Base-by-base conservation (phyloP, 2,888 invertebrate genomes). In the Drosophila putrida region DNA sequence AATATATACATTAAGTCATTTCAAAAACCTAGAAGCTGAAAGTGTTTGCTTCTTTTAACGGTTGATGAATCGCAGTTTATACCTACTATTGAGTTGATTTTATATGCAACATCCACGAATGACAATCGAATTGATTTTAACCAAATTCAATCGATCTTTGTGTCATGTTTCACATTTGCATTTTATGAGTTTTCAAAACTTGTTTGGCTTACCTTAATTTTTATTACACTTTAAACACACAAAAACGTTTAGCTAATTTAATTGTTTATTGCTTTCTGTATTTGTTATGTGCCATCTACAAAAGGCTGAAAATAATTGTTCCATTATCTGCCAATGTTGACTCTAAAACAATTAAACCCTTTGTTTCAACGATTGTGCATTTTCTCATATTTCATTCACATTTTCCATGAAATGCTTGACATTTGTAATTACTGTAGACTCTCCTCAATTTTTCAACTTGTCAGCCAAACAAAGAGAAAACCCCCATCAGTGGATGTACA, bases 221-320 rank as follows among this genome's bases (percentile, higher is more conserved):
- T 75, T 80, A 82, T 85, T 71, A 67, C 57, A 53, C 60, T 65
- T 72, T 67, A 67, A 51, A 55, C 3, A 50, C 36, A 69, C 51
- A 41, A 36, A 68, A 58, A 62, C 79, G 66, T 69, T 84, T 76
- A 72, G 70, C 75, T 84, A 77, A 84, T 77, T 77, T 65, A 49
- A 39, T 54, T 60, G 44, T 77, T 79, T 80, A 69, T 77, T 71
- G 64, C 47, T 59, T 13, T 15, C 41, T 47, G 15, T 46, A 38
- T 54, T 62, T 47, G 33, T 38, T 53, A 55, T 70, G 53, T 59
- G 60, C 20, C 38, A 38, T 39, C 33, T 38, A 41, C 36, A 47
- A 25, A 51, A 28, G 20, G 11, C n/a, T 33, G 35, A 9, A 28
- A 53, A 39, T 46, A 61, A 62, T 58, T 54, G 47, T 46, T 74